These are phyloP conservation scores for Gasterosteus nipponicus DNA, from an alignment of 2,113 vertebrate genomes.

Conservation along the genomic window DNA sequence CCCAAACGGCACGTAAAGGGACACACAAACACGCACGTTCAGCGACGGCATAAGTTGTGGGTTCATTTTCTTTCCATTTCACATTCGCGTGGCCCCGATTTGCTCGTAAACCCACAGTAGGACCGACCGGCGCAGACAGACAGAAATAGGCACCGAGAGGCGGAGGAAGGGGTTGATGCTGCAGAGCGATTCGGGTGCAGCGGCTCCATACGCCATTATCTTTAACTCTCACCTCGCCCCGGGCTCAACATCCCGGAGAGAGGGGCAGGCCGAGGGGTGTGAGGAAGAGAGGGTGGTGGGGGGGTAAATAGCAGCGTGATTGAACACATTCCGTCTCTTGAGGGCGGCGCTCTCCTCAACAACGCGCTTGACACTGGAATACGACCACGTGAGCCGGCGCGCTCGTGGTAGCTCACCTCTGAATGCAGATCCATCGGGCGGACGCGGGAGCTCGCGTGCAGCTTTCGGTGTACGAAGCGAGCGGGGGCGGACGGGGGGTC, in stretches of 20 bases:
- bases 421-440: slow-evolving; percentile 69
- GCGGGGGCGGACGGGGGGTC: slow-evolving; percentile 46
- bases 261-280: slow-evolving; percentile 16
- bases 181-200: not conserved
- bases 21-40: slow-evolving; percentile 7
- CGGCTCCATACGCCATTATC: slow-evolving; percentile 60
- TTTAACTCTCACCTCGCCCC: slow-evolving; percentile 42
- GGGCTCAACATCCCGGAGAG: slow-evolving; percentile 45
- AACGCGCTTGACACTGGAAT: slow-evolving; percentile 71
- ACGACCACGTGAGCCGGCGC: slow-evolving; percentile 67
- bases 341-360: slow-evolving; percentile 59
- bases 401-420: slow-evolving; percentile 70
- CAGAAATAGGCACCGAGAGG: slow-evolving; percentile 48
- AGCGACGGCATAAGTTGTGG: slow-evolving; percentile 35
- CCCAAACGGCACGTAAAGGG: slow-evolving; percentile 14
- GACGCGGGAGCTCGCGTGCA: slow-evolving; percentile 4
- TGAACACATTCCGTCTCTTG: slow-evolving; percentile 60
- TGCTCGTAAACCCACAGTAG: slow-evolving; percentile 42
- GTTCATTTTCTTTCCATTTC: slow-evolving; percentile 59
- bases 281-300: slow-evolving; percentile 23
- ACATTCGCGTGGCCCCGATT: slow-evolving; percentile 36
- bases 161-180: no score
- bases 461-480: slow-evolving; percentile 20
- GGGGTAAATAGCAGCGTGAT: slow-evolving; percentile 53
- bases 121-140: slow-evolving; percentile 12